Base-by-base conservation (phyloP, 1,140 invertebrate species). In the Pectinophora gossypiella region DNA sequence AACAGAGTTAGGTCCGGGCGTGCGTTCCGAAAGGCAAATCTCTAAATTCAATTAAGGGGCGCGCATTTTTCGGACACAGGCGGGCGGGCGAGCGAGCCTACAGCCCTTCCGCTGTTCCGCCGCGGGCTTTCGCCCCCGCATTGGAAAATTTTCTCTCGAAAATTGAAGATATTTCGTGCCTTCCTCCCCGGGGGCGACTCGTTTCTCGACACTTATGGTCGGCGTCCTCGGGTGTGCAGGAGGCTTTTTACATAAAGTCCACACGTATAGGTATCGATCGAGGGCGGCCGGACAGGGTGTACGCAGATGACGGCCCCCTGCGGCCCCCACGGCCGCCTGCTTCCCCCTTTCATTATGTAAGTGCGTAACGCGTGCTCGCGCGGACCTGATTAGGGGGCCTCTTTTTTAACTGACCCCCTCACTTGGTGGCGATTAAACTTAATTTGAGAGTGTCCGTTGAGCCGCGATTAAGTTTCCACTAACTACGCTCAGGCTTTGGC, bases 221-320 rank as follows among this genome's bases (percentile, higher is more conserved):
- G 76, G 61, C 81, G 76, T 77, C 76, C 74, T 81, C 65, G 67
- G 76, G 80, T 76, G 77, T 82, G 77, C 78, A 82, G 78, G 78
- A 82, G 76, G 76, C 77, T 83, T 85, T 85, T 85, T 85, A 85
- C 79, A 85, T 85, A 85, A 85, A 85, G 82, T 85, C 82, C 82
- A 81, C 79, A 83, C 82, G 82, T 85, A 85, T 80, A 82, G 73
- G 79, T 85, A 85, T 85, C 82, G 82, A 85, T 83, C 82, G 78
- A 61, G 76, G 77, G 76, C 71, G 72, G 77, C 79, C 69, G 77
- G 79, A 80, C 79, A 83, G 74, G 74, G 74, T 69, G 74, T 85
- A 82, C 79, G 82, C 82, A 85, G 79, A 83, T 85, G 80, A 83
- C 80, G 76, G 67, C 71, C 77, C 76, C 44, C 54, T 48, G 43